Evolutionary conservation across 53 echinoderm and acorn worm genomes (phyloP).

Genomic region (Astropecten irregularis): DNA sequence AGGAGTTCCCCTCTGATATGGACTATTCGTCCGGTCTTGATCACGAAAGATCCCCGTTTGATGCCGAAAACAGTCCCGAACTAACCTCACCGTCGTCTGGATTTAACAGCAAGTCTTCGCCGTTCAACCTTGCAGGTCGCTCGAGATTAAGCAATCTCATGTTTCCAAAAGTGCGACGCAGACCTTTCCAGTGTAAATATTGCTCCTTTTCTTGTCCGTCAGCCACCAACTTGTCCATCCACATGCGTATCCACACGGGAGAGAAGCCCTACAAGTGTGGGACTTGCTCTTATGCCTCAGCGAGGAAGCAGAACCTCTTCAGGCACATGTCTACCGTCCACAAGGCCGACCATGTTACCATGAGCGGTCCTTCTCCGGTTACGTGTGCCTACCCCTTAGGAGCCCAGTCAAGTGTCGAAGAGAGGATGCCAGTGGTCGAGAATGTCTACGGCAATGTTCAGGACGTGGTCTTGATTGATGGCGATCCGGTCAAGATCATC

Average conservation of each 20-base stretch:
- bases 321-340: conserved; percentile 49
- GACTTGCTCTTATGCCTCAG: conserved; percentile 40
- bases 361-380: neutral
- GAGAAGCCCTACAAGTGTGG: conserved; percentile 53
- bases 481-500: conserved; percentile 32
- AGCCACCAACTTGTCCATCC: conserved; percentile 48
- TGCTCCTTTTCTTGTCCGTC: conserved; percentile 42
- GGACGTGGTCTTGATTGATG: conserved; percentile 37
- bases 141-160: conserved; percentile 3
- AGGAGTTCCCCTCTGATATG: conserved; percentile 16
- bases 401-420: neutral
- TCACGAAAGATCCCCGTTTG: neutral
- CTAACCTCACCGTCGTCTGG: neutral
- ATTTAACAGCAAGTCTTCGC: neutral
- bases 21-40: neutral
- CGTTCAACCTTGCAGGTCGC: neutral
- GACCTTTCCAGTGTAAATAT: conserved; percentile 44
- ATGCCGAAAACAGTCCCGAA: neutral
- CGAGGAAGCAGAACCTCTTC: conserved; percentile 49
- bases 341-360: conserved; percentile 23
- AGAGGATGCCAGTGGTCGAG: conserved; percentile 36
- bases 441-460: conserved; percentile 44
- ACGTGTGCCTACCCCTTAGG: conserved; percentile 8
- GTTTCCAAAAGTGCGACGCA: conserved; percentile 8
- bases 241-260: conserved; percentile 54